phyloP scores from a whole-genome alignment of 2,113 vertebrate species.

The Cynopterus brachyotis region DNA sequence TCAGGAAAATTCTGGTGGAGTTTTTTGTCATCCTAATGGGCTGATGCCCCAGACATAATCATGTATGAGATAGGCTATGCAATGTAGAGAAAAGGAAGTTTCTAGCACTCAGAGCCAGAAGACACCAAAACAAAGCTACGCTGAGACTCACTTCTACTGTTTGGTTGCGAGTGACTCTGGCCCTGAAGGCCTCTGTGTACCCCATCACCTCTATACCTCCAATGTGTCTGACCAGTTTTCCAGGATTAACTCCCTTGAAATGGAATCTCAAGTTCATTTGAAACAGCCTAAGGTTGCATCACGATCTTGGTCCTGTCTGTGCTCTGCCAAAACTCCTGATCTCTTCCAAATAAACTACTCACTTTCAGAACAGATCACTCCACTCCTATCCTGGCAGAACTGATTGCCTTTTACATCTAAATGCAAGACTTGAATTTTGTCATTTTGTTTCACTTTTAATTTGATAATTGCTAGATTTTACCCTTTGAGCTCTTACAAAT shows the following conservation, averaged over 20 bases:
- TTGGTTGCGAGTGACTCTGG: neutral
- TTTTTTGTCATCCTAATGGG: neutral
- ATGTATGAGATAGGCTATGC: neutral
- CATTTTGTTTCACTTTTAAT: neutral
- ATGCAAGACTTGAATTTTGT: neutral
- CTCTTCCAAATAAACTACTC: neutral
- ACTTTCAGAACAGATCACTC: rapidly evolving
- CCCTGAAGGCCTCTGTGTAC: neutral
- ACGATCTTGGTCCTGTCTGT: neutral
- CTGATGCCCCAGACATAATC: neutral
- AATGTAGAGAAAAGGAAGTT: neutral
- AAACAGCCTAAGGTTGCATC: neutral
- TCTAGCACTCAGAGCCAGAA: neutral
- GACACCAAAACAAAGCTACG: neutral
- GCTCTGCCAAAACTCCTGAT: neutral
- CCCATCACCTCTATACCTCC: neutral
- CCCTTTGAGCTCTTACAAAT: neutral
- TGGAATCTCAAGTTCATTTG: neutral
- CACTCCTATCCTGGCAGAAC: neutral
- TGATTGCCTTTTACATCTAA: neutral
- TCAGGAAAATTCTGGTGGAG: neutral
- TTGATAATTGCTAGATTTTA: neutral
- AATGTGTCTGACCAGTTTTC: neutral
- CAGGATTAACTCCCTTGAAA: neutral
- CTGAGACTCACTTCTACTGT: neutral